Base-by-base conservation (phyloP, 2,888 invertebrate species). In the Auanema sp. region DNA sequence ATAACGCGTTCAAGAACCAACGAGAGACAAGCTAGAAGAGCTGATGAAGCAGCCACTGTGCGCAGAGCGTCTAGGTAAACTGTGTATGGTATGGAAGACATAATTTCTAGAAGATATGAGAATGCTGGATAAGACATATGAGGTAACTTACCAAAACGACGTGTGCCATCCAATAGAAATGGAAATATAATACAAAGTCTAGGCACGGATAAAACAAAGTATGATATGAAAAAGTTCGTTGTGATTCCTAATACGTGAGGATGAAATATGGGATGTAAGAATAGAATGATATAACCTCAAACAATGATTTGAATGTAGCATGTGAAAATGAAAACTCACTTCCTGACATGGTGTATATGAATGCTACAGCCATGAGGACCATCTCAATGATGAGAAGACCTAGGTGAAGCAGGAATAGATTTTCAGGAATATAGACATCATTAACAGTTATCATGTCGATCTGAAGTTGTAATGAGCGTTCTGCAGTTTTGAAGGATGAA, bases 241-340 rank as follows among this genome's bases (percentile, higher is more conserved):
- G 51, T n/a, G 24, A 60, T 47, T 23, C 49, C 14, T 47, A 54
- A 55, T 21, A 60, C 55, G 18, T 60, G 60, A 16, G 43, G 42
- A 25, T 60, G 60, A 23, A 60, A 60, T 23, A 54, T 53, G 6
- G 60, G 60, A 12, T 41, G 18, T 5, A 33, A 25, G 8, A 43
- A 12, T 49, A 60, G 55, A 18, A 60, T 60, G 1, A 60, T 55
- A 21, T 60, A 60, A 16, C 52, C 60, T 60, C 41, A 33, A 33
- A 59, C 16, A 40, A 47, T 2, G 2, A 43, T 43, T 12, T 43
- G 11, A 43, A 43, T 12, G 11, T 12, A 11, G 14, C 43, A 43
- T 43, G 14, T 43, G 14, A 14, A 56, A 42, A 2, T 14, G 10
- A 24, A 3, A 23, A 16, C 43, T 43, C 25, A 58, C 59, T 53